Evolutionary conservation across 2,888 invertebrate species (phyloP).

Genomic region (Hetaerina titia): DNA sequence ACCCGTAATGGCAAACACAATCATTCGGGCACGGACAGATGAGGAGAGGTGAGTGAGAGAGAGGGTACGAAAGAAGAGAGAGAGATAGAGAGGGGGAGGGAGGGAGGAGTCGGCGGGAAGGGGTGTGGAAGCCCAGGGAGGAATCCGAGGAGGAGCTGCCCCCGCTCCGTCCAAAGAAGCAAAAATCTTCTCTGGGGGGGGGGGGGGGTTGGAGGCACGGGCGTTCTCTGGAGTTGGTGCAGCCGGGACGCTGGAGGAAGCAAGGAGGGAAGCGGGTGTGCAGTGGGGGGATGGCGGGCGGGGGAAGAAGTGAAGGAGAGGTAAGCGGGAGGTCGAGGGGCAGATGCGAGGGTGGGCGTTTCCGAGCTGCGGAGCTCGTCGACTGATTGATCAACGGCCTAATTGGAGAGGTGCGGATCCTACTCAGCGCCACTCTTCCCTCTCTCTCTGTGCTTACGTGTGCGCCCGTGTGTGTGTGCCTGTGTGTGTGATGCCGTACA

Average conservation of each 20-base stretch:
- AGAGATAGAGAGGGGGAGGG: not conserved
- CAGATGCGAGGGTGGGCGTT: not conserved
- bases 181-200: not conserved
- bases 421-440: not conserved
- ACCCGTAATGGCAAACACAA: too few relatives aligned
- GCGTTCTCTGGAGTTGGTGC: not conserved
- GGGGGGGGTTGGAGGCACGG: not conserved
- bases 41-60: too few relatives aligned
- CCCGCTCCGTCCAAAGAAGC: not conserved
- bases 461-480: not conserved
- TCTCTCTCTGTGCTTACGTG: not conserved
- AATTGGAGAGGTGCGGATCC: constrained; percentile 54
- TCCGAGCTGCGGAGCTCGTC: not conserved
- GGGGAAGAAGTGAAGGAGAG: constrained; percentile 55
- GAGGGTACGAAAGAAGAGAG: not conserved
- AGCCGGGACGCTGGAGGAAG: not conserved
- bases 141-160: too few relatives aligned
- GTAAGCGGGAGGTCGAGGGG: not conserved
- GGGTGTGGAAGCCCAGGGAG: too few relatives aligned
- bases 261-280: constrained; percentile 69
- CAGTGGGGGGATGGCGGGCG: constrained; percentile 69
- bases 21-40: too few relatives aligned
- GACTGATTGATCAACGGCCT: constrained; percentile 50
- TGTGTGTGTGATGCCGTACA: not conserved
- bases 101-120: not conserved